These are phyloP conservation scores for Ophiodon elongatus DNA, from an alignment of 2,113 vertebrate species.

Conservation along the genomic window DNA sequence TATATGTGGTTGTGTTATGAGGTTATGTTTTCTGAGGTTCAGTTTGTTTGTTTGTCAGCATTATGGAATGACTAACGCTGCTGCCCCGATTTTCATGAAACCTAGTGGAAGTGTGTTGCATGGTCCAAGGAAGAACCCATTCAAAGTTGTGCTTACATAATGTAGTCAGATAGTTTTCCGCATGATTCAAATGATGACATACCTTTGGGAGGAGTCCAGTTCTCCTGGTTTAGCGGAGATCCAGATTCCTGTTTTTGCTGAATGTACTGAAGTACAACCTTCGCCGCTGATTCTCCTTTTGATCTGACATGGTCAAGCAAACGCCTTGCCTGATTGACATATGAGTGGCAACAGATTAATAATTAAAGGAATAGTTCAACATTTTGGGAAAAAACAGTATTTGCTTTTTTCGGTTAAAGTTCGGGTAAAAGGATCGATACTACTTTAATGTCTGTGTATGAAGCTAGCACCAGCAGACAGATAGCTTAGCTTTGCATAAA, in stretches of 20 bases:
- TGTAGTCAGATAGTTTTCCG: neutral
- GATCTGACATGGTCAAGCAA: slow-evolving; percentile 83
- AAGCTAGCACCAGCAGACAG: neutral
- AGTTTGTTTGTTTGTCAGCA: neutral
- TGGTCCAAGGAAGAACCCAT: too few species aligned
- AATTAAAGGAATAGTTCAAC: neutral
- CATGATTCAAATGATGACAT: neutral
- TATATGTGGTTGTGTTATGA: too few species aligned
- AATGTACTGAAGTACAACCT: slow-evolving; percentile 77
- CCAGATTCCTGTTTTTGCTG: slow-evolving; percentile 64
- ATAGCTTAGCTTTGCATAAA: neutral
- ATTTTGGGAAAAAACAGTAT: neutral
- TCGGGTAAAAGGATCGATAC: neutral
- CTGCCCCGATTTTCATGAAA: too few species aligned
- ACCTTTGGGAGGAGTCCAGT: slow-evolving; percentile 65
- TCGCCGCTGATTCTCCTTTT: slow-evolving; percentile 82
- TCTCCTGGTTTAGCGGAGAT: slow-evolving; percentile 24
- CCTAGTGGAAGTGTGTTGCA: too few species aligned
- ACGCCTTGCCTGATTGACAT: slow-evolving; percentile 83
- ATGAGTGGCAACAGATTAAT: neutral
- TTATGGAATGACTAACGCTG: too few species aligned
- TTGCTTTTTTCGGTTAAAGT: neutral
- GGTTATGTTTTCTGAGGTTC: neutral
- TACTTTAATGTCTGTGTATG: neutral
- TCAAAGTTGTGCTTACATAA: neutral